Percentiles rank a stretch among this genome's conserved stretches.
phyloP scores from a whole-genome alignment of 2,888 invertebrate species.

The Taphrorychus bicolor region DNA sequence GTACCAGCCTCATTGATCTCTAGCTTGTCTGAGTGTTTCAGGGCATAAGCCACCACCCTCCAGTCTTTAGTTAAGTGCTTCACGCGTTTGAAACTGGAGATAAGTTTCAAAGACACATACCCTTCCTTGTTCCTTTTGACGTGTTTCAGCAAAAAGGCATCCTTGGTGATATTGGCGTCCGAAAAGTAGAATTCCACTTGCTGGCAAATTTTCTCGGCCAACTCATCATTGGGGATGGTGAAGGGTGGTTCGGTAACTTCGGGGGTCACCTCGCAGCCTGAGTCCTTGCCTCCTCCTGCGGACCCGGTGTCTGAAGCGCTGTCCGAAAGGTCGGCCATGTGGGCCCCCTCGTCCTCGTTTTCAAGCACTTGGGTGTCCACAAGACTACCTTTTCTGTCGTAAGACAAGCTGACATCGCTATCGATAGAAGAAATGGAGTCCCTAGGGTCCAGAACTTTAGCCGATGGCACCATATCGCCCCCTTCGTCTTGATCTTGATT shows the following conservation, averaged over 20 bases:
- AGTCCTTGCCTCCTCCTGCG: constrained; percentile 71
- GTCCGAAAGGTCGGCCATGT: constrained; percentile 70
- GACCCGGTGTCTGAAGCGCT: constrained; percentile 70
- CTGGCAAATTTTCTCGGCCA: constrained; percentile 78
- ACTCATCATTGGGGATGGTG: constrained; percentile 75
- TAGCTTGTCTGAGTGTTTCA: constrained; percentile 78
- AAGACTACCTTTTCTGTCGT: constrained; percentile 58
- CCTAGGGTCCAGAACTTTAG: constrained; percentile 61
- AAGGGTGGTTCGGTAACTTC: constrained; percentile 68
- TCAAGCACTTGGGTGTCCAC: constrained; percentile 46
- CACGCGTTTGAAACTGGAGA: constrained; percentile 94
- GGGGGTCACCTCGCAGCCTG: constrained; percentile 70
- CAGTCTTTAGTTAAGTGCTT: constrained; percentile 94
- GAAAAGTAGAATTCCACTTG: constrained; percentile 97
- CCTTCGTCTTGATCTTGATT: constrained; percentile 49
- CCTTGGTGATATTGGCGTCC: constrained; percentile 93
- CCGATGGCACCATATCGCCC: constrained; percentile 58
- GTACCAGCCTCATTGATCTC: constrained; percentile 92
- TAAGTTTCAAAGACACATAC: constrained; percentile 91
- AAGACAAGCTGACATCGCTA: constrained; percentile 66
- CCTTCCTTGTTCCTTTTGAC: constrained; percentile 95
- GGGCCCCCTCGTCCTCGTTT: constrained; percentile 67
- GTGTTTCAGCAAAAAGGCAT: constrained; percentile 94
- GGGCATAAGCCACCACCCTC: constrained; percentile 88
- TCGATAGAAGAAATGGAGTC: constrained; percentile 70